These are phyloP conservation scores for Caenorhabditis plicata DNA, from an alignment of 2,888 invertebrate species.

Conservation along the genomic window DNA sequence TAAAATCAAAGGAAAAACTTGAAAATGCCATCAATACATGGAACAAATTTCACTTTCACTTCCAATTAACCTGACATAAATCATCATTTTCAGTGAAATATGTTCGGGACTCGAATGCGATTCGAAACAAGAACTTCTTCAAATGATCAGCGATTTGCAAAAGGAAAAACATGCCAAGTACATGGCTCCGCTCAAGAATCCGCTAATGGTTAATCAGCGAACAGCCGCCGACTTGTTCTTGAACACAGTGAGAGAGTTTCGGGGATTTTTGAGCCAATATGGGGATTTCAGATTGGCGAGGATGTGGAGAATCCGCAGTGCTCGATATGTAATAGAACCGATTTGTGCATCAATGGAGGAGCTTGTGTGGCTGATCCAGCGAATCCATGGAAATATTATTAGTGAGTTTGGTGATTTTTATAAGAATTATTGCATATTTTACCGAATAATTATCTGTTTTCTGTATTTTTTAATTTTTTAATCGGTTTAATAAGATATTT, in stretches of 20 bases:
- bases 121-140: conserved; percentile 25
- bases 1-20: too few relatives aligned
- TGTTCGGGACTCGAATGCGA: conserved; percentile 27
- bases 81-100: conserved; percentile 10
- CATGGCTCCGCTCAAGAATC: conserved; percentile 18
- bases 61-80: too few relatives aligned
- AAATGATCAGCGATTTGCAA: conserved; percentile 28
- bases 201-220: not conserved
- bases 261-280: not conserved
- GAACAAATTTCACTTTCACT: too few relatives aligned
- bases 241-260: not conserved
- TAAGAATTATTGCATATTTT: not conserved
- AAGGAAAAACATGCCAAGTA: conserved; percentile 20
- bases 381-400: conserved; percentile 34
- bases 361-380: conserved; percentile 32
- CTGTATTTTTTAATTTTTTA: too few relatives aligned
- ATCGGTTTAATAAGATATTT: too few relatives aligned
- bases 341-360: conserved; percentile 44
- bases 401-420: conserved; percentile 24
- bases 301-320: conserved; percentile 12
- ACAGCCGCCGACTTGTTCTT: conserved; percentile 1
- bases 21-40: too few relatives aligned
- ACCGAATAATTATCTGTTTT: too few relatives aligned
- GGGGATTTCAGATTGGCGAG: not conserved
- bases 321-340: conserved; percentile 32